These are phyloP conservation scores for Clarias gariepinus DNA, from an alignment of 2,113 vertebrate species.

Conservation along the genomic window DNA sequence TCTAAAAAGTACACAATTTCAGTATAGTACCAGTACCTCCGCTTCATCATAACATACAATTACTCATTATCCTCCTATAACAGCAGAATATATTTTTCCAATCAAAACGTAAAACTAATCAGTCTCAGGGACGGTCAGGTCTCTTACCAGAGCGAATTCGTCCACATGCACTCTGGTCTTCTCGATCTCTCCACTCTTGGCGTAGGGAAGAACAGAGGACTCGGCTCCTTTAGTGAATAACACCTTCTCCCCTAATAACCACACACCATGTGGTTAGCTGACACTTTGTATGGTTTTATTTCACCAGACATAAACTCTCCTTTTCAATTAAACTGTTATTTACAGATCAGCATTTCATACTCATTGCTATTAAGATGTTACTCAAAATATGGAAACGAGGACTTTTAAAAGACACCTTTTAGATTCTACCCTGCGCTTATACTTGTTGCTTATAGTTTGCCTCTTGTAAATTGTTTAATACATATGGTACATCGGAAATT, in stretches of 20 bases:
- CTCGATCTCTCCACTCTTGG: slow-evolving; percentile 86
- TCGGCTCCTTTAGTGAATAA: slow-evolving; percentile 97
- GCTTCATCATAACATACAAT: neutral
- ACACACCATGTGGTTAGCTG: slow-evolving; percentile 16
- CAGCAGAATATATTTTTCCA: neutral
- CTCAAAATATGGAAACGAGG: neutral
- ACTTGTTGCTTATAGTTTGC: neutral
- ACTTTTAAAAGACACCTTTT: neutral
- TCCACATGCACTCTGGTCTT: slow-evolving; percentile 94
- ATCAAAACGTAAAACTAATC: neutral
- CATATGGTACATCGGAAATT: neutral
- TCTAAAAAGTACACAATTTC: neutral
- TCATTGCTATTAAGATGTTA: neutral
- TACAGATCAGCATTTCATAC: neutral
- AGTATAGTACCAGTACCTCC: neutral
- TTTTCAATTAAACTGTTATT: neutral
- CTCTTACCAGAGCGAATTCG: slow-evolving; percentile 93
- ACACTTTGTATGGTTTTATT: neutral
- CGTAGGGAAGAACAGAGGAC: slow-evolving; percentile 87
- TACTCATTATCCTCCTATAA: neutral
- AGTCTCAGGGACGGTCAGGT: neutral
- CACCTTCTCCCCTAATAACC: slow-evolving; percentile 79
- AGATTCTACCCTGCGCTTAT: neutral
- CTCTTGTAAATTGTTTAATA: neutral
- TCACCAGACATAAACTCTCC: neutral